Conservation (phyloP, 2,888 invertebrate genomes). For the Tetrapedia diversipes region DNA sequence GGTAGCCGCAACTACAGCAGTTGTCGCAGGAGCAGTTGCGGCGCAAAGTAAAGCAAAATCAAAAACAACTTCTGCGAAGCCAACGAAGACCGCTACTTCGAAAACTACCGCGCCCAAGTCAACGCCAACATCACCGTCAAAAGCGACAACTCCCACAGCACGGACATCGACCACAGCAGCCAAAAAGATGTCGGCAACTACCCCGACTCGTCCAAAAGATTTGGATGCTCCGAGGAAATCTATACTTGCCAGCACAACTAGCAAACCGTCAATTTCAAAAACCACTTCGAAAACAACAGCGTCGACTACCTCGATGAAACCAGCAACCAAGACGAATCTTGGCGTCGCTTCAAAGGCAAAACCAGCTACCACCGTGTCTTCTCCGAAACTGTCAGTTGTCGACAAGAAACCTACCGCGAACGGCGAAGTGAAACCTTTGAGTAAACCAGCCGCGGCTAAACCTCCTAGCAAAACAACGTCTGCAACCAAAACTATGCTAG, state of each 20-base stretch:
- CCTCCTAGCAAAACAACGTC: conserved; percentile 59
- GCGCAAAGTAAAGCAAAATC: conserved; percentile 76
- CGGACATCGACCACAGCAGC: conserved; percentile 51
- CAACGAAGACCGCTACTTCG: conserved; percentile 64
- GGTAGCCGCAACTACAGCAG: conserved; percentile 73
- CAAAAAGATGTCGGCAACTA: conserved; percentile 51
- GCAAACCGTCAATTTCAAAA: conserved; percentile 64
- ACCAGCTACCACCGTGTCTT: conserved; percentile 25
- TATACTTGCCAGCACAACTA: conserved; percentile 28
- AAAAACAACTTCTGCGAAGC: conserved; percentile 39
- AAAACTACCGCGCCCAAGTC: conserved; percentile 70
- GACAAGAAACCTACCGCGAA: conserved; percentile 85
- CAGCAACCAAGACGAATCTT: conserved; percentile 39
- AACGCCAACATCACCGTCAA: conserved; percentile 74
- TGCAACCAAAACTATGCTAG: conserved; percentile 54
- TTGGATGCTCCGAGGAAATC: conserved; percentile 65
- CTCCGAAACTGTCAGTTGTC: conserved; percentile 64
- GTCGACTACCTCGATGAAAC: conserved; percentile 61
- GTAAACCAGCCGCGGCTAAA: conserved; percentile 58
- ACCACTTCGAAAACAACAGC: conserved; percentile 54
- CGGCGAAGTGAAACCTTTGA: conserved; percentile 84
- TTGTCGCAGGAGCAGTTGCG: conserved; percentile 69
- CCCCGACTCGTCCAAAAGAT: conserved; percentile 69
- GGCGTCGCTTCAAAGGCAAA: conserved; percentile 31
- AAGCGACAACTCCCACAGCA: conserved; percentile 62